A percentile compares a stretch with the other conserved stretches of the same genome.
Evolutionary conservation across 2,797 vertebrate species (phyloP).

Genomic region (Gephyroberyx darwinii): DNA sequence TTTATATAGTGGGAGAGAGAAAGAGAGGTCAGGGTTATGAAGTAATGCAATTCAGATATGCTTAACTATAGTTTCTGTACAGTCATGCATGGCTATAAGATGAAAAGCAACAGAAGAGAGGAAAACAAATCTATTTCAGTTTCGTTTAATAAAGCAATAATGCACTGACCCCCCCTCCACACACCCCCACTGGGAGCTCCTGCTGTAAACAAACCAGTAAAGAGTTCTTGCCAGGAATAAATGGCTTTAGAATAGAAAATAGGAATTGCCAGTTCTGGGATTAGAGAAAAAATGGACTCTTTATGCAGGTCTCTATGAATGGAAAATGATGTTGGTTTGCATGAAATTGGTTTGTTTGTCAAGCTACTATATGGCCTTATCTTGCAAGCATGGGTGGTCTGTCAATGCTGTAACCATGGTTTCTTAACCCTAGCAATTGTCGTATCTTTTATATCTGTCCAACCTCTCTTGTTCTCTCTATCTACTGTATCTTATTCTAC

Average conservation of each 20-base stretch:
- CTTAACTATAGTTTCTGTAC: conserved; percentile 3
- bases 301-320: conserved; percentile 1
- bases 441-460: conserved; percentile 14
- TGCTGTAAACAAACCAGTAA: conserved; percentile 40
- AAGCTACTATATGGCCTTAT: conserved; percentile 36
- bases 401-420: conserved; percentile 29
- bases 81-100: conserved; percentile 30
- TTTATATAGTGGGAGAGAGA: conserved; percentile 12
- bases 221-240: conserved; percentile 26
- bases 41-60: conserved; percentile 1
- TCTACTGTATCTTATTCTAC: conserved; percentile 7
- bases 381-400: conserved; percentile 13
- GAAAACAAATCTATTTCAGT: conserved; percentile 28
- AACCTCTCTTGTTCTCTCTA: conserved; percentile 3
- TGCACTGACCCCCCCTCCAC: conserved; percentile 26
- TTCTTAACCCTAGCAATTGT: conserved; percentile 28
- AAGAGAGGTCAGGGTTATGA: conserved; percentile 8
- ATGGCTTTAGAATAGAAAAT: conserved; percentile 31
- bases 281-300: conserved; percentile 5
- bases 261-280: background rate
- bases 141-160: conserved; percentile 33
- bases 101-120: conserved; percentile 2
- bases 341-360: conserved; percentile 33
- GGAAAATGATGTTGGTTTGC: conserved; percentile 25
- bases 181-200: conserved; percentile 20